Percentiles rank a stretch among this genome's conserved stretches.
Conservation (phyloP, 2,113 vertebrate genomes). For the Vulpes vulpes region DNA sequence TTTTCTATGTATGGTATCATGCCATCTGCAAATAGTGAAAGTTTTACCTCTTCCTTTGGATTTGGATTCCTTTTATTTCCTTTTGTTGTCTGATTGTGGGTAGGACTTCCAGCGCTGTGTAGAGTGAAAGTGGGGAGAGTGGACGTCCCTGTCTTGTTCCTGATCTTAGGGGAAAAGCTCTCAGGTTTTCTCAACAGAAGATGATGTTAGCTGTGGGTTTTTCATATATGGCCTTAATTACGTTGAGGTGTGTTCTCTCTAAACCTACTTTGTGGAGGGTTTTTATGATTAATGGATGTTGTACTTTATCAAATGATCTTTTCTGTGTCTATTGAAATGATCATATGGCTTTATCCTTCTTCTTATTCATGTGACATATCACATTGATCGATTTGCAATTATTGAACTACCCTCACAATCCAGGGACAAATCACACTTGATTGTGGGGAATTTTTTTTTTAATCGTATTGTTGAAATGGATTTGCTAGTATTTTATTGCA, state of each 20-base stretch:
- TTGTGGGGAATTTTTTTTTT: not conserved
- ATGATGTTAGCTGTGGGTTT: not conserved
- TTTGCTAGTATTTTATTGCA: not conserved
- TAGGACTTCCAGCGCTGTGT: not conserved
- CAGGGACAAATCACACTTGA: not conserved
- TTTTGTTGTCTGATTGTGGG: not conserved
- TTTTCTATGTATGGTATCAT: not conserved
- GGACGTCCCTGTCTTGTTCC: not conserved
- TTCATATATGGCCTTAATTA: not conserved
- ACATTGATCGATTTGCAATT: not conserved
- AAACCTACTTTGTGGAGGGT: not conserved
- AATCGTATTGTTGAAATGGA: not conserved
- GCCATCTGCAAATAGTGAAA: not conserved
- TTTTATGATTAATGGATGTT: not conserved
- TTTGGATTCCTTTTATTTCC: not conserved
- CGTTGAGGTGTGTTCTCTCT: not conserved
- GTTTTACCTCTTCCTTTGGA: not conserved
- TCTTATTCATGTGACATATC: not conserved
- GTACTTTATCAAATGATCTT: not conserved
- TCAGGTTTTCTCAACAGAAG: not conserved
- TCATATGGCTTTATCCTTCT: not conserved
- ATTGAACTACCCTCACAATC: not conserved
- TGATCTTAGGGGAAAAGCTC: not conserved
- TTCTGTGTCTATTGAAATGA: not conserved
- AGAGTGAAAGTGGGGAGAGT: not conserved